These are phyloP conservation scores for Artibeus lituratus DNA, from an alignment of 2,797 vertebrate genomes.

Conservation along the genomic window DNA sequence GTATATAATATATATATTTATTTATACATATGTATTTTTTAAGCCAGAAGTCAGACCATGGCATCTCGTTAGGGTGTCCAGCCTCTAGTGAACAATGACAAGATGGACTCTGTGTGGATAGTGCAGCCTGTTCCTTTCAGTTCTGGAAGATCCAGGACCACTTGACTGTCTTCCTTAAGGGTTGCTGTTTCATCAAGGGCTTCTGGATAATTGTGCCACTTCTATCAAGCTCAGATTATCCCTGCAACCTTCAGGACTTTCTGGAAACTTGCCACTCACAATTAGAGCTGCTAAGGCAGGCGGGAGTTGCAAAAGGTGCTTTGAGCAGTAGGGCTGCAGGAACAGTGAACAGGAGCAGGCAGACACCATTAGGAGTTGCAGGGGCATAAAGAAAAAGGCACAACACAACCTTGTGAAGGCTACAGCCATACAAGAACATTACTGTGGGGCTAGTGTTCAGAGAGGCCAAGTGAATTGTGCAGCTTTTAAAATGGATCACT, in stretches of 20 bases:
- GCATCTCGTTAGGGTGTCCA: neutral
- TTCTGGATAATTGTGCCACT: conserved; percentile 71
- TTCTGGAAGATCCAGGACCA: conserved; percentile 33
- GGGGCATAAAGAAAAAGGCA: neutral
- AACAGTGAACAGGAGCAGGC: neutral
- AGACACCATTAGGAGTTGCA: neutral
- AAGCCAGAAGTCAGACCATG: conserved; percentile 2
- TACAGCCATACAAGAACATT: neutral
- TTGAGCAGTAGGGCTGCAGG: conserved; percentile 23
- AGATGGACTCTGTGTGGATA: neutral
- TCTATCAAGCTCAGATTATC: conserved; percentile 71
- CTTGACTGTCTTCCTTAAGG: conserved; percentile 58
- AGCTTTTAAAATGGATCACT: neutral
- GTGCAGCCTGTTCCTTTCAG: neutral
- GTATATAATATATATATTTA: too few relatives aligned
- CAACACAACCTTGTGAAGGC: neutral
- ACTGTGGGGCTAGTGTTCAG: accelerated
- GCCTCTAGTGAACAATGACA: conserved; percentile 44
- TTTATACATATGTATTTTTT: too few relatives aligned
- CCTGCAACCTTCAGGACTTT: conserved; percentile 39
- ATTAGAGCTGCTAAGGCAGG: conserved; percentile 20
- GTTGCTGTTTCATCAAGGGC: conserved; percentile 76
- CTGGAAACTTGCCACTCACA: conserved; percentile 19
- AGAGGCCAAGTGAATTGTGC: conserved; percentile 36
- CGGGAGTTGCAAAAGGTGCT: conserved; percentile 33